These are phyloP conservation scores for Drosophila merina DNA, from an alignment of 2,888 invertebrate genomes.

Conservation along the genomic window DNA sequence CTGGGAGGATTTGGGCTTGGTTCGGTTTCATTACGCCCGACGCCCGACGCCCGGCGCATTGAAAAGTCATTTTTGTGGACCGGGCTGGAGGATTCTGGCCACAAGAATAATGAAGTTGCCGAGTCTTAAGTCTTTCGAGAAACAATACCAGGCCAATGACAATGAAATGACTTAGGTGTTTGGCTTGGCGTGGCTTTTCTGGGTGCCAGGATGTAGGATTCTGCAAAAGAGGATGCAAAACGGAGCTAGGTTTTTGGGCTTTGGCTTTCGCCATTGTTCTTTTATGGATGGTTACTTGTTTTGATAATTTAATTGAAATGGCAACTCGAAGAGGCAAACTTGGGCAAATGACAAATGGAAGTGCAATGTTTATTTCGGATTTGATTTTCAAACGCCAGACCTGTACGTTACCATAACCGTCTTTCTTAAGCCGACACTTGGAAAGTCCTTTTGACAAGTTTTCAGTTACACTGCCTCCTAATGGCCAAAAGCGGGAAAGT, in stretches of 20 bases:
- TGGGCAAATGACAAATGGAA: slow-evolving; percentile 55
- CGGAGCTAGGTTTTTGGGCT: slow-evolving; percentile 66
- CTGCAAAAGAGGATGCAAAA: slow-evolving; percentile 23
- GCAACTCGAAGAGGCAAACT: slow-evolving; percentile 29
- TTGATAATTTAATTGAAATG: slow-evolving; percentile 78
- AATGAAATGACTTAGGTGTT: slow-evolving; percentile 62
- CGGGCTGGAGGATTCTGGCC: slow-evolving; percentile 53
- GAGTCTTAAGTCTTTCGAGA: slow-evolving; percentile 68
- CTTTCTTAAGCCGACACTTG: slow-evolving; percentile 21
- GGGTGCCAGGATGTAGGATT: slow-evolving; percentile 37
- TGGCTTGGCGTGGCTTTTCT: slow-evolving; percentile 45
- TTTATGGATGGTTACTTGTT: slow-evolving; percentile 60
- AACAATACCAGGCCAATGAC: slow-evolving; percentile 58
- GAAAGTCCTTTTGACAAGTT: slow-evolving; percentile 30
- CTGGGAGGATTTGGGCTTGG: slow-evolving; percentile 39
- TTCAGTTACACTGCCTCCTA: slow-evolving; percentile 29
- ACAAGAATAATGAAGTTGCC: slow-evolving; percentile 75
- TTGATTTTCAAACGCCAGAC: slow-evolving; percentile 29
- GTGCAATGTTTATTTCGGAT: slow-evolving; percentile 55
- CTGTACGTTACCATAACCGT: background rate
- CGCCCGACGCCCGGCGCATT: slow-evolving; percentile 67
- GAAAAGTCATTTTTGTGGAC: slow-evolving; percentile 70
- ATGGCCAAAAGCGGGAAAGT: slow-evolving; percentile 5
- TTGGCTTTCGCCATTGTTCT: slow-evolving; percentile 62
- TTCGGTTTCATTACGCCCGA: slow-evolving; percentile 61